Base-by-base conservation (phyloP, 2,888 invertebrate species). In the Synanthedon myopaeformis region DNA sequence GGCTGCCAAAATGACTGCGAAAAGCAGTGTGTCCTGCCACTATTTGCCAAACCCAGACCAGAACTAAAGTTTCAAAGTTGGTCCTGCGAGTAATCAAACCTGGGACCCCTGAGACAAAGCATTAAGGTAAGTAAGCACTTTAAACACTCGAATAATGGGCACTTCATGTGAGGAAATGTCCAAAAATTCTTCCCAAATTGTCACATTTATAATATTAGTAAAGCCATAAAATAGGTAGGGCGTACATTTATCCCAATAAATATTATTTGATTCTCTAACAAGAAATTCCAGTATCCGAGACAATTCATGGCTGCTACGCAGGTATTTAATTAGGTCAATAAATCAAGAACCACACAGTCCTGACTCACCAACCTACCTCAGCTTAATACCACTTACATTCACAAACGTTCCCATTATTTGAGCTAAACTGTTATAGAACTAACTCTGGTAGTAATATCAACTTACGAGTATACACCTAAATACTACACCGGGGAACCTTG, bases 291-390 rank as follows among this genome's bases (percentile, higher is more conserved):
- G 64, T 67, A 70, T 68, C 67, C 61, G 67, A 72, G 73, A 73
- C 76, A 74, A 77, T 81, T 79, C 78, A 79, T 72, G 74, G 72
- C 69, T 67, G 68, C 69, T 69, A 66, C 72, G 70, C 69, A 76
- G 76, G 74, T 74, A 77, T 79, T 78, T 79, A 80, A 81, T 81
- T 81, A 78, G 74, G 74, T 67, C 54, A 23, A 78, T 79, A 79
- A 81, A 79, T 81, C 79, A 77, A 69, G 66, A 62, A 66, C 49
- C 53, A 28, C 54, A 51, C 42, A 51, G 51, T 35, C 35, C 35
- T 35, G 35, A 57, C 53, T 55, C 52, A 55, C 49, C 35, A 49
- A 54, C 28, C 41, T 51, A 35, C 14, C 14, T 45, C 45, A 8
- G 14, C 14, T 45, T 45, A 45, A 45, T 45, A 45, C 45, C 35